A percentile compares a stretch with the other conserved stretches of the same genome.
These are phyloP conservation scores for Centropus bengalensis DNA, from an alignment of 2,113 vertebrate species.

Conservation along the genomic window DNA sequence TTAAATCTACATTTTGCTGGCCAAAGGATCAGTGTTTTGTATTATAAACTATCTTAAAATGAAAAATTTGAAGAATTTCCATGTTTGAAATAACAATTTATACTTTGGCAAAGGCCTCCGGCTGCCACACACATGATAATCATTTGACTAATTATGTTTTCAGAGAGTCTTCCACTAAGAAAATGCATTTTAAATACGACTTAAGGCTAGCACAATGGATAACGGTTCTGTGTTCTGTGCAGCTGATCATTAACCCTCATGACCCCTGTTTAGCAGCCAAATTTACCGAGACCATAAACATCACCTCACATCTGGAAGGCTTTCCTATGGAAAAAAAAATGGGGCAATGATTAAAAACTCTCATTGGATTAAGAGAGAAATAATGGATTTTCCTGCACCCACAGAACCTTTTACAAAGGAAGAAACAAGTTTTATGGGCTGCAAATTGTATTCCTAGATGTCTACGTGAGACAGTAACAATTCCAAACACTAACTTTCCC, in stretches of 20 bases:
- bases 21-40: neutral
- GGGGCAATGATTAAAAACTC: neutral
- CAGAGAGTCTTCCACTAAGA: neutral
- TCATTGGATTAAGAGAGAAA: neutral
- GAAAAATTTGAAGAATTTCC: neutral
- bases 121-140: neutral
- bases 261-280: neutral
- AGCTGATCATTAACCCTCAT: neutral
- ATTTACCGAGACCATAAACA: neutral
- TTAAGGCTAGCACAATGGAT: neutral
- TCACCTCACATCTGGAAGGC: neutral
- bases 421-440: neutral
- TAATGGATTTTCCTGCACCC: neutral
- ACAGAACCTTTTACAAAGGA: neutral
- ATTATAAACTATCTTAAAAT: neutral
- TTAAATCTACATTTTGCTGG: neutral
- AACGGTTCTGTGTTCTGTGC: neutral
- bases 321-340: neutral
- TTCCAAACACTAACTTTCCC: slow-evolving; percentile 88
- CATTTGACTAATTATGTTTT: neutral
- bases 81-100: neutral
- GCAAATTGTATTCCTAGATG: neutral
- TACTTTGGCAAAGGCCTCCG: neutral
- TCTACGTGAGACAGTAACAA: neutral
- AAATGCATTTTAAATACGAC: neutral